These are phyloP conservation scores for Hippocampus comes DNA, from an alignment of 2,113 vertebrate species.

Conservation along the genomic window DNA sequence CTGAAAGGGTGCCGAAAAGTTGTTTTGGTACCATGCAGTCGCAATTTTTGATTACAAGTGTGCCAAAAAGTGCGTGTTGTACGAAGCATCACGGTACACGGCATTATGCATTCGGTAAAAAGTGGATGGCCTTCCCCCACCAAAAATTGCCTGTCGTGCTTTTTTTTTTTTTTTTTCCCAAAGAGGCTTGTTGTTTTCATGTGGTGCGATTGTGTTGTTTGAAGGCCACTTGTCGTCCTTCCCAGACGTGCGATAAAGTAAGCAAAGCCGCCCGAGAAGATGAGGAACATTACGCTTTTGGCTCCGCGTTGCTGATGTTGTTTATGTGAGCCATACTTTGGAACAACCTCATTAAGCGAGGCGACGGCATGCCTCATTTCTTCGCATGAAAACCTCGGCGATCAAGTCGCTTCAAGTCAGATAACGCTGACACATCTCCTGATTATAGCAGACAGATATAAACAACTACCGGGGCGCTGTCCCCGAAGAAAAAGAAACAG, in stretches of 20 bases:
- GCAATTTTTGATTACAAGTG: too few species aligned
- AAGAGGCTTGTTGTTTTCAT: background rate
- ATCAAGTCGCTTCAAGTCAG: conserved; percentile 25
- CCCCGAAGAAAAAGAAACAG: conserved; percentile 18
- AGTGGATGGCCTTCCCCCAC: background rate
- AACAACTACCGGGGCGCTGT: conserved; percentile 27
- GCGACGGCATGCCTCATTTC: conserved; percentile 14
- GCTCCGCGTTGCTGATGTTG: background rate
- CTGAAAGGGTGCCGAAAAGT: too few species aligned
- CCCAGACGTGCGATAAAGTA: background rate
- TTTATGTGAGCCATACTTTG: conserved; percentile 15
- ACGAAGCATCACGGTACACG: background rate
- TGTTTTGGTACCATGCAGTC: too few species aligned
- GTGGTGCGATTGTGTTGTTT: background rate
- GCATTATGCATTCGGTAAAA: background rate
- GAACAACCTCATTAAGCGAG: conserved; percentile 20
- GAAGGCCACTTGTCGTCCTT: background rate
- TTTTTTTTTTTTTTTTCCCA: too few species aligned
- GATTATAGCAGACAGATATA: conserved; percentile 25
- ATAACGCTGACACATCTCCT: conserved; percentile 30
- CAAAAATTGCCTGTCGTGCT: background rate
- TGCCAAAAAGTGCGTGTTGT: background rate
- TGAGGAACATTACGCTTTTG: background rate
- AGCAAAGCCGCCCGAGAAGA: background rate
- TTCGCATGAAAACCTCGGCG: conserved; percentile 23